Conservation (phyloP, 2,888 invertebrate genomes). For the Acleris literana region DNA sequence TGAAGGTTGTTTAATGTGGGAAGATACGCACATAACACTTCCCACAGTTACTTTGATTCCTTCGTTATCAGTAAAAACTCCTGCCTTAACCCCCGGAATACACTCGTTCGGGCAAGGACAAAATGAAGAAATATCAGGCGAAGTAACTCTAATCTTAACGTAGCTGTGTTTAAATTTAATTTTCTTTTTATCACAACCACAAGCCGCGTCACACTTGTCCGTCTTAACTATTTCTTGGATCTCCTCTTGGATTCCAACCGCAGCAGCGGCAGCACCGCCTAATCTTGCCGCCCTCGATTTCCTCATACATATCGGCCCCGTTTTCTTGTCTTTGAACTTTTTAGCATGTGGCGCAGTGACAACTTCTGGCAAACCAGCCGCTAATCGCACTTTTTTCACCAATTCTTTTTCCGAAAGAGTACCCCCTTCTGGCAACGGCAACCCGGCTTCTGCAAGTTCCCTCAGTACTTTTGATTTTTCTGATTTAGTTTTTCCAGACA, state of each 20-base stretch:
- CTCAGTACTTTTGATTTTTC: background rate
- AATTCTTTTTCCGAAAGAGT: background rate
- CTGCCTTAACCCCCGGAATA: background rate
- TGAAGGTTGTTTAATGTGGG: background rate
- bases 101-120: slow-evolving; percentile 5
- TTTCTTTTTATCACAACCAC: slow-evolving; percentile 14
- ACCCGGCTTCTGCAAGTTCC: background rate
- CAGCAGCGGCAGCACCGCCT: no score
- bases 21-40: background rate
- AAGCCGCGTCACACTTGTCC: slow-evolving; percentile 5
- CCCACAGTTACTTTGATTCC: slow-evolving; percentile 9
- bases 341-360: background rate
- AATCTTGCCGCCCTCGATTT: background rate
- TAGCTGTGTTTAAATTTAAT: slow-evolving; percentile 13
- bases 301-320: background rate
- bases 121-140: slow-evolving; percentile 9
- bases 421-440: background rate
- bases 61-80: background rate
- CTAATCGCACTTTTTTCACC: background rate
- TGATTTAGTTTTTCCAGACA: background rate
- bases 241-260: background rate
- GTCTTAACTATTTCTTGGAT: background rate
- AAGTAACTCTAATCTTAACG: slow-evolving; percentile 10
- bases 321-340: background rate
- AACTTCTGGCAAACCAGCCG: background rate